Base-by-base conservation (phyloP, 2,113 vertebrate genomes). In the Microtus oregoni region DNA sequence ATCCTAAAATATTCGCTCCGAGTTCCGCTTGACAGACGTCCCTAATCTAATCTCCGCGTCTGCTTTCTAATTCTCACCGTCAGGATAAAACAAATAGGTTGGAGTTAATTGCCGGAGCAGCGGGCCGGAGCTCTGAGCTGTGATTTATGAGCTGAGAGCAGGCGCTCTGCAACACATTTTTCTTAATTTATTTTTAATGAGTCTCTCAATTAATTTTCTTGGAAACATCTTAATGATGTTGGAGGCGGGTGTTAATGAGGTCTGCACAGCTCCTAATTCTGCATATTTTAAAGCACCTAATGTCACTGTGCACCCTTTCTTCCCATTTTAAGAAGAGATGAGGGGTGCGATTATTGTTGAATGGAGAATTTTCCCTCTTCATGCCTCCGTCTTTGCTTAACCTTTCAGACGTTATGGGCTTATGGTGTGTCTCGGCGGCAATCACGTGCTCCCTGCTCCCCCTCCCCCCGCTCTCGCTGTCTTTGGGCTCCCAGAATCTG, bases 121-220 rank as follows among this genome's bases (percentile, higher is more conserved):
- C 95, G 98, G 99, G 99, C 99, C 98, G 98, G 98, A 99, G 99
- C 99, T 99, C 98, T 98, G 99, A 98, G 98, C 98, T 96, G 97
- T 99, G 99, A 99, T 99, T 99, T 99, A 99, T 99, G 99, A 99
- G 99, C 99, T 99, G 97, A 97, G 98, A 98, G 98, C 98, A 98
- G 98, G 98, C 99, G 98, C 99, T 99, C 99, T 99, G 99, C 99
- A 98, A 99, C 98, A 98, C 99, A 99, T 99, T 99, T 99, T 99
- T 99, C 99, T 99, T 99, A 99, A 99, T 99, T 99, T 99, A 99
- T 99, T 99, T 99, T 99, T 99, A 99, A 99, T 99, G 99, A 99
- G 99, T 99, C 99, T 99, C 99, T 99, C 99, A 99, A 99, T 99
- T 99, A 99, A 99, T 99, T 99, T 99, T 98, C 98, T 99, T 98